Conservation (phyloP, 2,797 vertebrate species). For the Carcharodon carcharias region DNA sequence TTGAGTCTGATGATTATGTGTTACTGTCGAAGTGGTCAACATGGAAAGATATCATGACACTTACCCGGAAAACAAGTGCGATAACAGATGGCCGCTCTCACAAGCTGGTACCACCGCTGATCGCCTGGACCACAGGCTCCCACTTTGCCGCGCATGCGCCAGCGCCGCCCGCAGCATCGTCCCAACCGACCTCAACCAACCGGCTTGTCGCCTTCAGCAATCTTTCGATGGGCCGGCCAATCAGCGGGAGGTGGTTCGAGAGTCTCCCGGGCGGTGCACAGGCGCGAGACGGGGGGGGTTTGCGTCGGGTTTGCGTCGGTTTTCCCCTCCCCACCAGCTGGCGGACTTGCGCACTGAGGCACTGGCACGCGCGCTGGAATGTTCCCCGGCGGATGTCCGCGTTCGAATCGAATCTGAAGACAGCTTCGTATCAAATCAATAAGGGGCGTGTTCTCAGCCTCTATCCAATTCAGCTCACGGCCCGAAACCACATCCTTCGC, state of each 20-base stretch:
- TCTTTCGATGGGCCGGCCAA: conserved; percentile 13
- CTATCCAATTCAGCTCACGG: background rate
- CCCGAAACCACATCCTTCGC: too few species aligned
- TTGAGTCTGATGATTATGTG: too few species aligned
- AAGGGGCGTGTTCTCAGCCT: background rate
- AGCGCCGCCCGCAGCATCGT: background rate
- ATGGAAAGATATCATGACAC: background rate
- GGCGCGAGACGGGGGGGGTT: too few species aligned
- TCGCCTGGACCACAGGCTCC: background rate
- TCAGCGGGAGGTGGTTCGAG: background rate
- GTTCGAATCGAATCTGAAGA: background rate
- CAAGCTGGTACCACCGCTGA: background rate
- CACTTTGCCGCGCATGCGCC: background rate
- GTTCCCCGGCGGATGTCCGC: background rate
- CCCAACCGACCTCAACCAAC: background rate
- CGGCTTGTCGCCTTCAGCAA: background rate
- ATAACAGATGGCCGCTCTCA: too few species aligned
- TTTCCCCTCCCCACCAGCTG: background rate
- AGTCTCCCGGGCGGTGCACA: background rate
- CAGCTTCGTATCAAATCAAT: background rate
- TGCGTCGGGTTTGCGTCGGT: too few species aligned
- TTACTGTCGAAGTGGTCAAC: too few species aligned
- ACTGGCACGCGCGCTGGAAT: background rate
- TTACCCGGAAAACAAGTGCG: background rate
- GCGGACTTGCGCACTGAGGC: background rate